Evolutionary conservation across 2,888 invertebrate species (phyloP), one percentile per base, ranked within the genome.

Genomic region (Stenotaenia linearis): DNA sequence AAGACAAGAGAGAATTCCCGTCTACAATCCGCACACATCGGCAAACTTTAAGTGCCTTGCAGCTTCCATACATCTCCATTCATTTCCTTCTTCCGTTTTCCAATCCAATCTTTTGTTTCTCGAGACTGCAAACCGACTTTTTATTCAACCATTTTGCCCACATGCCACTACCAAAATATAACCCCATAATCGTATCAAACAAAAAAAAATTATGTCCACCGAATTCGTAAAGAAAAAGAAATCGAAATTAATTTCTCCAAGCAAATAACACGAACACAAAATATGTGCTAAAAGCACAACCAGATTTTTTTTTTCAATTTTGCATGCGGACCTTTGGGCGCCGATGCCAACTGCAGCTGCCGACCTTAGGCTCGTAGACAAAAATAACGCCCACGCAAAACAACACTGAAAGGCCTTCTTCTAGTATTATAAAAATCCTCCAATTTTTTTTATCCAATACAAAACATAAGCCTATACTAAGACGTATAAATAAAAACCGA

Each of bases 1-100:
- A 77, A 37, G 75, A 75, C 32, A 75, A 75, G 75, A 30, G 75
- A 32, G 37, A 32, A 75, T 75, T 75, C 35, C 74, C 75, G 75
- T 35, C 35, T 75, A 75, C 35, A 37, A 75, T 35, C 37, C 32
- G 75, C 75, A 75, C 35, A 75, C 35, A 32, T 75, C 75, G 75
- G 75, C 75, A 75, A 75, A 75, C 75, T 75, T 75, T 75, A 75
- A 75, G 75, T 75, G 75, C 75, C 75, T 75, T 37, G 32, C 37
- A 75, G 75, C 32, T 35, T 75, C 75, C 75, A 75, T 35, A 61
- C 61, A 61, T 61, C 61, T 61, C 61, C 61, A 61, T 61, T 25
- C 61, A 61, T 61, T 61, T 21, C 15, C 23, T 61, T 61, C 61
- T 2, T 61, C 23, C 61, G 18, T 45, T 61, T 61, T 28, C 28